Percentiles rank a stretch among this genome's conserved stretches.
Conservation (phyloP, 2,797 vertebrate species). For the Sarcoramphus papa region DNA sequence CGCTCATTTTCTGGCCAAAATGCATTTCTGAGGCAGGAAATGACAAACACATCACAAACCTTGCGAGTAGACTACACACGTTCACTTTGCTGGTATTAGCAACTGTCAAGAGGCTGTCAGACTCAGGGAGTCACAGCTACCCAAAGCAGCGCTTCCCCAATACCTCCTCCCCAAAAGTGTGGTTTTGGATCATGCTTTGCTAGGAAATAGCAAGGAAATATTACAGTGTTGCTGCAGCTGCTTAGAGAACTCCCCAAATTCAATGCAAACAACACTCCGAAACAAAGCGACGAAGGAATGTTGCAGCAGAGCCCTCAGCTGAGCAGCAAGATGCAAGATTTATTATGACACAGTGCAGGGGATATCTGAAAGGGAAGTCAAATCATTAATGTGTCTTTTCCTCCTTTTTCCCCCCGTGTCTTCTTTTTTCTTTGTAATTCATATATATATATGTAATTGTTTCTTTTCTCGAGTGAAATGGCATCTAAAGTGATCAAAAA, state of each 20-base stretch:
- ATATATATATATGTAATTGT: background rate
- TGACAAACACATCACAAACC: slow-evolving; percentile 66
- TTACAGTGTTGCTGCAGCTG: slow-evolving; percentile 33
- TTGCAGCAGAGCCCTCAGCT: slow-evolving; percentile 55
- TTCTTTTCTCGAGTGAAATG: background rate
- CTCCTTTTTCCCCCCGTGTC: background rate
- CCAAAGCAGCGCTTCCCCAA: slow-evolving; percentile 6
- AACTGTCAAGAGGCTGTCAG: slow-evolving; percentile 56
- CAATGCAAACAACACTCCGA: slow-evolving; percentile 4
- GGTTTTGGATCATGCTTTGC: background rate
- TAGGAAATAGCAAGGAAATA: slow-evolving; percentile 46
- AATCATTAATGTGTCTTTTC: slow-evolving; percentile 37
- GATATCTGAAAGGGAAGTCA: slow-evolving; percentile 39
- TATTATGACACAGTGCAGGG: slow-evolving; percentile 59
- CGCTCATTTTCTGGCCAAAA: slow-evolving; percentile 59
- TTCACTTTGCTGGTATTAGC: slow-evolving; percentile 38
- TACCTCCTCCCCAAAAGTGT: background rate
- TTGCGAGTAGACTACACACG: slow-evolving; percentile 53
- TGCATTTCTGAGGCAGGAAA: slow-evolving; percentile 65
- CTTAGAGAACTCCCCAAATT: slow-evolving; percentile 46
- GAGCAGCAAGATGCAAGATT: slow-evolving; percentile 64
- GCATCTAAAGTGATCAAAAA: background rate
- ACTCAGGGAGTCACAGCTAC: slow-evolving; percentile 1
- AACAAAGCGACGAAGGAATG: slow-evolving; percentile 35
- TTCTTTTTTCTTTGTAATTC: background rate